Evolutionary conservation across 2,113 vertebrate species (phyloP).

Genomic region (Gulo gulo): DNA sequence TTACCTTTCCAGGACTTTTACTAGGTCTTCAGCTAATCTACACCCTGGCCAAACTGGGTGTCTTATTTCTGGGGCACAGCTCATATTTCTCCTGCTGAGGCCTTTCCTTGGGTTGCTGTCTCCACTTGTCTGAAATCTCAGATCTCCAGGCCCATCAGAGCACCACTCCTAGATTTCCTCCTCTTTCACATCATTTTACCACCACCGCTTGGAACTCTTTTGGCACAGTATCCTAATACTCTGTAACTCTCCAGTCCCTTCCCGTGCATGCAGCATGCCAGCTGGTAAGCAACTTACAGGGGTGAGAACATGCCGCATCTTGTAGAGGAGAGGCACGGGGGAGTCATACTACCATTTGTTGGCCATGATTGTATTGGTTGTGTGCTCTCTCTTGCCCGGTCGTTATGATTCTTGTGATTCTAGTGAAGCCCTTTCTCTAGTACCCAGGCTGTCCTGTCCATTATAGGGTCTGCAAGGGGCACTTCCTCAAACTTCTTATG

Average conservation of each 20-base stretch:
- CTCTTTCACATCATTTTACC: neutral
- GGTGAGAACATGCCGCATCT: too few species aligned
- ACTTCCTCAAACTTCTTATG: neutral
- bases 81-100: neutral
- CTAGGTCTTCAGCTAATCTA: neutral
- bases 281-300: neutral
- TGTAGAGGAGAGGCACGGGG: neutral
- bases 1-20: neutral
- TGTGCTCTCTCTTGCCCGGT: neutral
- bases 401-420: neutral
- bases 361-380: neutral
- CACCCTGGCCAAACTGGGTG: neutral
- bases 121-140: neutral
- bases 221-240: neutral
- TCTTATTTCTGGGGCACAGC: neutral
- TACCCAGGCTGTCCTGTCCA: neutral
- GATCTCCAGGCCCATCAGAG: neutral
- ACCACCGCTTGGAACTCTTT: neutral
- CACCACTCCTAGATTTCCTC: neutral
- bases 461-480: neutral
- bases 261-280: neutral
- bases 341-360: neutral
- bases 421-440: neutral
- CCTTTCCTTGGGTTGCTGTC: neutral
- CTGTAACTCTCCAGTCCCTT: neutral